These are phyloP conservation scores for Tapera naevia DNA, from an alignment of 2,797 vertebrate genomes.

Conservation along the genomic window DNA sequence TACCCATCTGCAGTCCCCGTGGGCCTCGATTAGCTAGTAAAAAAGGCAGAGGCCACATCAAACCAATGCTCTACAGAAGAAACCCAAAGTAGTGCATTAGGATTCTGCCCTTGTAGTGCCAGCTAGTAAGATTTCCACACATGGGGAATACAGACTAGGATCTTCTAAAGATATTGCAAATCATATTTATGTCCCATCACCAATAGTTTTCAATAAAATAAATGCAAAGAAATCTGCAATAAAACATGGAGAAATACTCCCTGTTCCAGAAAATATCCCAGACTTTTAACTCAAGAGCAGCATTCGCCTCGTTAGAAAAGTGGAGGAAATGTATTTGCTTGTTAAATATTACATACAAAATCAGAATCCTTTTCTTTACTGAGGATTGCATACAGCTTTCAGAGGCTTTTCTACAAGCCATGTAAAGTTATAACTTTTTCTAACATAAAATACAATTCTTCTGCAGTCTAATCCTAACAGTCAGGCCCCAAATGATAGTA, in stretches of 20 bases:
- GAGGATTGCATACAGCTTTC: neutral
- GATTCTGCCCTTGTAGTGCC: conserved; percentile 48
- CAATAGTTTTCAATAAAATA: neutral
- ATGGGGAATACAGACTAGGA: neutral
- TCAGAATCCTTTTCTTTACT: neutral
- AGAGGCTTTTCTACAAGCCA: neutral
- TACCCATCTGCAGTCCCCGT: conserved; percentile 57
- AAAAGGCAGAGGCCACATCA: conserved; percentile 39
- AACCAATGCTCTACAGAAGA: neutral
- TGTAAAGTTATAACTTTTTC: neutral
- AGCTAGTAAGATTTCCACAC: conserved; percentile 33
- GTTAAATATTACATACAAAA: neutral
- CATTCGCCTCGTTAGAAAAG: neutral
- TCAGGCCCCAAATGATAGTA: neutral
- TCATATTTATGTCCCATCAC: neutral
- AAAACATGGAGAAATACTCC: neutral
- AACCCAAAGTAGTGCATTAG: conserved; percentile 8
- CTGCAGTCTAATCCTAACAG: neutral
- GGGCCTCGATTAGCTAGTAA: conserved; percentile 44
- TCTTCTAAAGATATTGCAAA: conserved; percentile 5
- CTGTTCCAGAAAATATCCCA: neutral
- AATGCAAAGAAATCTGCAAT: neutral
- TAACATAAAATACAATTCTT: neutral
- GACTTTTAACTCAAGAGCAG: neutral
- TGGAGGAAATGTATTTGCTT: neutral